Conservation (phyloP, 2,797 vertebrate species). For the Gymnocypris eckloni region DNA sequence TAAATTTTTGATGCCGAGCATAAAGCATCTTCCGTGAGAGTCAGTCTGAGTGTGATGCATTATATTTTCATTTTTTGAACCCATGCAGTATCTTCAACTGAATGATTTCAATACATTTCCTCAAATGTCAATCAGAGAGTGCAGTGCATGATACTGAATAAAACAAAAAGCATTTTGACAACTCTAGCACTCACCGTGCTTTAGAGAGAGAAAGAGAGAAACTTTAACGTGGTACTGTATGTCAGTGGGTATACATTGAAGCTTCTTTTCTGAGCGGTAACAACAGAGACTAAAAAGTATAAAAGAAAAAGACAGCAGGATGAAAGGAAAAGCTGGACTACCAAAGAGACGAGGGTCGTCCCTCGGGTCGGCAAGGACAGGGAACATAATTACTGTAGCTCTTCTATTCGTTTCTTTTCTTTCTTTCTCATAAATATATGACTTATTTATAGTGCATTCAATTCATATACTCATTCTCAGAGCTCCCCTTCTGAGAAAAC, state of each 20-base stretch:
- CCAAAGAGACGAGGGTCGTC: slow-evolving; percentile 25
- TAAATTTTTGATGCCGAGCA: not conserved
- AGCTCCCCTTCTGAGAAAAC: not conserved
- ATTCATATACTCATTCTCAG: not conserved
- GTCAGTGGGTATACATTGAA: slow-evolving; percentile 35
- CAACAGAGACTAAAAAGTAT: slow-evolving; percentile 37
- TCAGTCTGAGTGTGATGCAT: not conserved
- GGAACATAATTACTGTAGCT: slow-evolving; percentile 40
- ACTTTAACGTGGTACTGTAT: slow-evolving; percentile 2
- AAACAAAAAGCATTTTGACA: not conserved
- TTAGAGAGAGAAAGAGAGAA: not conserved
- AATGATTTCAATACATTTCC: slow-evolving; percentile 15
- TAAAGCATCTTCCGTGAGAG: not conserved
- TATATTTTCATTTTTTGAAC: not conserved
- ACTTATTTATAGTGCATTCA: not conserved
- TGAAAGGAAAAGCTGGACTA: slow-evolving; percentile 53
- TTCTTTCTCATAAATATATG: slow-evolving; percentile 10
- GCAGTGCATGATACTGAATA: not conserved
- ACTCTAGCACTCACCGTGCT: not conserved
- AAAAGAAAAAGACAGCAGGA: slow-evolving; percentile 45
- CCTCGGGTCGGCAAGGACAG: slow-evolving; percentile 44
- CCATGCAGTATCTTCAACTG: not conserved
- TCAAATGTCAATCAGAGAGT: slow-evolving; percentile 7
- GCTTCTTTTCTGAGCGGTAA: slow-evolving; percentile 45
- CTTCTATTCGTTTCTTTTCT: not conserved